Conservation (phyloP, 1,140 invertebrate genomes). For the Brachionus rotundiformis region DNA sequence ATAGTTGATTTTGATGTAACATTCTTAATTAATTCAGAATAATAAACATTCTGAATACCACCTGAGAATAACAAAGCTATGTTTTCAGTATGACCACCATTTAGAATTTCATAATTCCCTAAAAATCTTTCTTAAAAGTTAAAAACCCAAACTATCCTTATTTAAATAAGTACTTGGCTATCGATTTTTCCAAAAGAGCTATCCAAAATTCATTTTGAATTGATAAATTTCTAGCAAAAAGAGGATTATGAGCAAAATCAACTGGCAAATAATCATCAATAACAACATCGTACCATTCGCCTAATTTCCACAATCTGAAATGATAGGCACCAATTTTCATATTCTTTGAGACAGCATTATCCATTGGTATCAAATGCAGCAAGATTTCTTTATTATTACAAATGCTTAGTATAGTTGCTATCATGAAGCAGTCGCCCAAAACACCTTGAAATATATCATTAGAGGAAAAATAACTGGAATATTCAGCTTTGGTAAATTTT, state of each 20-base stretch:
- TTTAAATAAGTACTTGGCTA: slow-evolving; percentile 8
- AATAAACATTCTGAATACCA: slow-evolving; percentile 27
- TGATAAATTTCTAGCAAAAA: slow-evolving; percentile 26
- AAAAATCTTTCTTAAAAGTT: slow-evolving; percentile 39
- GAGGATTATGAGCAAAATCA: background rate
- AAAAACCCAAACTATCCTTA: too few species aligned
- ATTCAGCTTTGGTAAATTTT: background rate
- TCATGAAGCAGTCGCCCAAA: slow-evolving; percentile 44
- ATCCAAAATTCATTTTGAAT: slow-evolving; percentile 49
- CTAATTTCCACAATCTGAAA: slow-evolving; percentile 76
- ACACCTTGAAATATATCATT: slow-evolving; percentile 47
- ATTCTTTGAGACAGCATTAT: slow-evolving; percentile 28
- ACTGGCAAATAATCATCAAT: slow-evolving; percentile 76
- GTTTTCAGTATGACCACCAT: slow-evolving; percentile 35
- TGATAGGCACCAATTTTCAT: slow-evolving; percentile 63
- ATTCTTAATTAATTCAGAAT: background rate
- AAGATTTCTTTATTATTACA: slow-evolving; percentile 27
- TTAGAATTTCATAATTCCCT: slow-evolving; percentile 27
- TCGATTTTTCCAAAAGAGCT: slow-evolving; percentile 29
- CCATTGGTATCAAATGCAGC: background rate
- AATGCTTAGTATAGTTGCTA: slow-evolving; percentile 30
- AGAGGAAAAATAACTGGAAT: slow-evolving; percentile 20
- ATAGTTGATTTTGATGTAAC: background rate
- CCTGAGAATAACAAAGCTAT: slow-evolving; percentile 11
- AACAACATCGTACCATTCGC: slow-evolving; percentile 74